These are phyloP conservation scores for Myotis brandtii DNA, from an alignment of 2,113 vertebrate species.

Conservation along the genomic window DNA sequence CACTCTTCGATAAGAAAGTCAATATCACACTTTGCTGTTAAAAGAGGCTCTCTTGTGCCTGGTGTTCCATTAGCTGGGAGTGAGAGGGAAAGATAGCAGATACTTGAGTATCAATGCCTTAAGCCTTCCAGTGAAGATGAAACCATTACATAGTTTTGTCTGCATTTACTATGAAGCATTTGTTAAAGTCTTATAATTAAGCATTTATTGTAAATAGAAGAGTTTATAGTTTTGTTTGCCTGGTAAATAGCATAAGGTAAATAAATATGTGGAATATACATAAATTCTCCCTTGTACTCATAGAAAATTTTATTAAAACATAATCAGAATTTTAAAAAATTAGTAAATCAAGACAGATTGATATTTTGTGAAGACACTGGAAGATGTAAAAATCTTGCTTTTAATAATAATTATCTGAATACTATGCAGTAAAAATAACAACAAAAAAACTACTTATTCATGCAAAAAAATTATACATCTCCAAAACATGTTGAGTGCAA, in stretches of 20 bases:
- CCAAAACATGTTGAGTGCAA: background rate
- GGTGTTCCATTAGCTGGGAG: background rate
- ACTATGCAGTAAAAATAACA: background rate
- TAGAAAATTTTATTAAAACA: background rate
- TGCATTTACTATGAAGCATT: background rate
- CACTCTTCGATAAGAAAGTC: background rate
- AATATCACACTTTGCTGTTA: background rate
- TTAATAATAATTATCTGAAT: slow-evolving; percentile 4
- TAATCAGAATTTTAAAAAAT: background rate
- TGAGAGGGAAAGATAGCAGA: background rate
- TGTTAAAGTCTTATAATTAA: background rate
- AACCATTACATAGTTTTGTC: slow-evolving; percentile 11
- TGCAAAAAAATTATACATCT: background rate
- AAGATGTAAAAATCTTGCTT: slow-evolving; percentile 11
- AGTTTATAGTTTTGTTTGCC: background rate
- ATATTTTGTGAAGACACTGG: background rate
- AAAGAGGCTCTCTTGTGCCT: background rate
- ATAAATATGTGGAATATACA: background rate
- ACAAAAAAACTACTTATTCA: background rate
- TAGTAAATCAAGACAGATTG: background rate
- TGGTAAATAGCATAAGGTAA: slow-evolving; percentile 18
- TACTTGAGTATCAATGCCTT: background rate
- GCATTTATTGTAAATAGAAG: background rate
- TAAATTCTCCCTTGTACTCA: background rate
- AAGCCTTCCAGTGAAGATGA: background rate